These are phyloP conservation scores for Hexactinellida sp. DNA, from an alignment of 37 sponge, comb jelly and placozoan species.

Conservation along the genomic window DNA sequence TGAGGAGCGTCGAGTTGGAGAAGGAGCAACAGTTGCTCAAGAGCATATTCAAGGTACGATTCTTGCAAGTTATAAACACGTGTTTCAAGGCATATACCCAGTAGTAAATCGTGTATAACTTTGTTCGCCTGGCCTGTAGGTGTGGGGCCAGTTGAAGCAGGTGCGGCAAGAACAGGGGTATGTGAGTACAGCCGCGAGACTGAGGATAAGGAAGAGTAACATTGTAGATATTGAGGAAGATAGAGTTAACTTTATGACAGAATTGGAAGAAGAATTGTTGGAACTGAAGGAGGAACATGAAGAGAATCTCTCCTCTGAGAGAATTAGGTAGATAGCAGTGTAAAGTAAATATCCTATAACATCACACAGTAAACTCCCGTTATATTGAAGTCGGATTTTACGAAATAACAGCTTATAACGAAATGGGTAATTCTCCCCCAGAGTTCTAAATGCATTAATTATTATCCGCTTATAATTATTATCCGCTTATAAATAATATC, in stretches of 20 bases:
- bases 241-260: not conserved
- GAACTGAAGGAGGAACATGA: not conserved
- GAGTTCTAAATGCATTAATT: too few species aligned
- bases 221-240: not conserved
- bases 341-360: too few species aligned
- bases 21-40: slow-evolving; percentile 23
- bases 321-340: too few species aligned
- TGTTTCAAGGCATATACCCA: too few species aligned
- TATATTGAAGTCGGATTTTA: too few species aligned
- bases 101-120: too few species aligned
- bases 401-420: too few species aligned
- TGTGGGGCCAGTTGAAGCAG: not conserved
- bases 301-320: not conserved
- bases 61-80: too few species aligned
- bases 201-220: not conserved
- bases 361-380: too few species aligned
- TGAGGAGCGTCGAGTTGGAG: slow-evolving; percentile 20
- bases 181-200: not conserved
- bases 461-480: too few species aligned
- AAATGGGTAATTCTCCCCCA: too few species aligned
- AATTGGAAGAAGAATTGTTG: not conserved
- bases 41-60: slow-evolving; percentile 13
- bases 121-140: not conserved
- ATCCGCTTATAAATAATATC: too few species aligned
- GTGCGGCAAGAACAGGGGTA: not conserved